Percentiles rank a stretch among this genome's conserved stretches.
Evolutionary conservation across 1,140 invertebrate genomes (phyloP).

Genomic region (Sarcophaga peregrina): DNA sequence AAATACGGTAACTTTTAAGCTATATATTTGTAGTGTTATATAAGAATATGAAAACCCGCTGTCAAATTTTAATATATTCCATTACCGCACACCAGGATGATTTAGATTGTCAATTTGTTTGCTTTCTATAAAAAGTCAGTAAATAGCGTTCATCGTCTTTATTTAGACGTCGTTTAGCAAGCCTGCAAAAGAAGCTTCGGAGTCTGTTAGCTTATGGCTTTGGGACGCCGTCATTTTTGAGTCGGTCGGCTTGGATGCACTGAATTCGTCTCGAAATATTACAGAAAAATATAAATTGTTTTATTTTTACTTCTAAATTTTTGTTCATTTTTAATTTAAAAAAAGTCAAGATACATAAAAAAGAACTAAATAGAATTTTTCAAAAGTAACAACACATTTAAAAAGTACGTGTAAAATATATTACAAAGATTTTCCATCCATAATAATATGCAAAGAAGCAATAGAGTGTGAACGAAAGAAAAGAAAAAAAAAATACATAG

Average conservation of each 20-base stretch:
- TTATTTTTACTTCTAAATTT: constrained; percentile 38
- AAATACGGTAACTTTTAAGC: too few species aligned
- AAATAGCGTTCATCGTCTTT: too few species aligned
- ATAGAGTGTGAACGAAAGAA: constrained; percentile 26
- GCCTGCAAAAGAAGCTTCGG: too few species aligned
- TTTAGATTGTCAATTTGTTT: too few species aligned
- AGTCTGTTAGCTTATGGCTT: too few species aligned
- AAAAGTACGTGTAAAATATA: constrained; percentile 19
- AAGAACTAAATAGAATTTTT: neutral
- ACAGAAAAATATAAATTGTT: constrained; percentile 38
- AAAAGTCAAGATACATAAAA: constrained; percentile 20
- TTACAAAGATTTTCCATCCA: neutral
- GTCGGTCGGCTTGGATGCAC: neutral
- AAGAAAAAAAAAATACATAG: constrained; percentile 10
- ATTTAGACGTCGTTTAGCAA: too few species aligned
- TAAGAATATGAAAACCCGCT: too few species aligned
- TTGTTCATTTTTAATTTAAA: constrained; percentile 35
- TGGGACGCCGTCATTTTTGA: too few species aligned
- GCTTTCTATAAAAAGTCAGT: too few species aligned
- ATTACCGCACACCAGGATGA: too few species aligned
- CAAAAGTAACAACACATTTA: neutral
- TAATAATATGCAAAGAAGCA: constrained; percentile 28
- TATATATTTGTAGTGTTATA: too few species aligned
- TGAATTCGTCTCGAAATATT: constrained; percentile 38
- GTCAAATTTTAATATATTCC: too few species aligned